Conservation (phyloP, 2,888 invertebrate genomes). For the Cheilosia impressa region DNA sequence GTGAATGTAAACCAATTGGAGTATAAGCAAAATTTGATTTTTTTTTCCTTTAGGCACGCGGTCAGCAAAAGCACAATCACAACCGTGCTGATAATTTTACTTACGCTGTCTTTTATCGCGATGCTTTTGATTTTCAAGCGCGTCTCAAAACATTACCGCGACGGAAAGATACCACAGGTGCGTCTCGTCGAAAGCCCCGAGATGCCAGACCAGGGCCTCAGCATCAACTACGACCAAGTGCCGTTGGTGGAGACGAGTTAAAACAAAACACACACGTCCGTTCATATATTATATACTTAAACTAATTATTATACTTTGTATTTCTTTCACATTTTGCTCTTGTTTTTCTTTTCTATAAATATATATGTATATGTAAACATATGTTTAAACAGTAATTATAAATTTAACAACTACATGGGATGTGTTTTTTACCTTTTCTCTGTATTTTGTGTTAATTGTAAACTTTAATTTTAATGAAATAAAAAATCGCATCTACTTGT, state of each 20-base stretch:
- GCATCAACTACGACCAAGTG: conserved; percentile 47
- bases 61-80: conserved; percentile 77
- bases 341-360: conserved; percentile 56
- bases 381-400: conserved; percentile 58
- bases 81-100: conserved; percentile 77
- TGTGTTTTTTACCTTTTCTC: conserved; percentile 21
- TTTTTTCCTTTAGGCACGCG: conserved; percentile 61
- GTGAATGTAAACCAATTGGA: no score
- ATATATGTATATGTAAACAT: conserved; percentile 41
- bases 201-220: conserved; percentile 67
- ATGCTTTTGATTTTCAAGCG: conserved; percentile 78
- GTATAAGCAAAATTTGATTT: neutral
- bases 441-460: conserved; percentile 19
- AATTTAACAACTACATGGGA: conserved; percentile 66
- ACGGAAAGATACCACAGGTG: conserved; percentile 78
- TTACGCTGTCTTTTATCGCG: conserved; percentile 77
- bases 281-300: conserved; percentile 27
- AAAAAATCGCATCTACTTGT: conserved; percentile 15
- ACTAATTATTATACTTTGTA: conserved; percentile 60
- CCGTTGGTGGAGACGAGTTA: conserved; percentile 53
- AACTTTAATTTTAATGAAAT: conserved; percentile 18
- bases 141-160: conserved; percentile 76
- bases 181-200: conserved; percentile 80
- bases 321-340: conserved; percentile 56
- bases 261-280: conserved; percentile 13